Percentiles rank a stretch among this genome's conserved stretches.
These are phyloP conservation scores for Sitophilus oryzae DNA, from an alignment of 1,140 invertebrate species.

Conservation along the genomic window DNA sequence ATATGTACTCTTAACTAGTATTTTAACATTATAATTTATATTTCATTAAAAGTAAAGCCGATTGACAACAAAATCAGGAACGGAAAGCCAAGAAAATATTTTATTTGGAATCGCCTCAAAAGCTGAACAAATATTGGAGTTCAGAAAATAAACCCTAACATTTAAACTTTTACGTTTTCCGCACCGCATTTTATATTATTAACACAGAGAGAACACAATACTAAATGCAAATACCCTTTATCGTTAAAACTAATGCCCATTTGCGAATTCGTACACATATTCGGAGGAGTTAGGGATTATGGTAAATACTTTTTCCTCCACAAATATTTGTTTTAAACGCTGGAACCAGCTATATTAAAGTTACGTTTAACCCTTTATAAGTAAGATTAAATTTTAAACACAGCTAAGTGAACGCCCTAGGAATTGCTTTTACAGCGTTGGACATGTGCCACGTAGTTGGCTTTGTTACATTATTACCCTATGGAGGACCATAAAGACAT, in stretches of 20 bases:
- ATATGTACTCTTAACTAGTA: too few relatives aligned
- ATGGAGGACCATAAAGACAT: conserved; percentile 26
- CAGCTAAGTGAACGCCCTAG: conserved; percentile 1
- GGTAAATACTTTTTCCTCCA: conserved; percentile 5
- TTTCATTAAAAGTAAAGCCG: too few relatives aligned
- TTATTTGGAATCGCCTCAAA: background rate
- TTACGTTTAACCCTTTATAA: conserved; percentile 7
- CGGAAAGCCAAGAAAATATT: too few relatives aligned
- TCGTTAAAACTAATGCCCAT: background rate
- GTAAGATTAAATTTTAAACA: conserved; percentile 7
- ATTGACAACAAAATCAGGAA: too few relatives aligned
- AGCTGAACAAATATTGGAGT: background rate
- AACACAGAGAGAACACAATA: background rate
- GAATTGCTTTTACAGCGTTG: conserved; percentile 13
- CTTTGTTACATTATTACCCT: conserved; percentile 22
- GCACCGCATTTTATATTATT: background rate
- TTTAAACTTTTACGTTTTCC: background rate
- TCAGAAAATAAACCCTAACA: background rate
- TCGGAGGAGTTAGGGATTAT: conserved; percentile 1
- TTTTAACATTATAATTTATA: too few relatives aligned
- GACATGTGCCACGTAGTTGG: conserved; percentile 26
- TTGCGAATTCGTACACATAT: background rate
- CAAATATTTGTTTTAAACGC: conserved; percentile 5
- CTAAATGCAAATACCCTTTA: background rate
- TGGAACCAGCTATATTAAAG: background rate